phyloP scores from a whole-genome alignment of 64 coral and sea anemone species.

The Acropora yongei region DNA sequence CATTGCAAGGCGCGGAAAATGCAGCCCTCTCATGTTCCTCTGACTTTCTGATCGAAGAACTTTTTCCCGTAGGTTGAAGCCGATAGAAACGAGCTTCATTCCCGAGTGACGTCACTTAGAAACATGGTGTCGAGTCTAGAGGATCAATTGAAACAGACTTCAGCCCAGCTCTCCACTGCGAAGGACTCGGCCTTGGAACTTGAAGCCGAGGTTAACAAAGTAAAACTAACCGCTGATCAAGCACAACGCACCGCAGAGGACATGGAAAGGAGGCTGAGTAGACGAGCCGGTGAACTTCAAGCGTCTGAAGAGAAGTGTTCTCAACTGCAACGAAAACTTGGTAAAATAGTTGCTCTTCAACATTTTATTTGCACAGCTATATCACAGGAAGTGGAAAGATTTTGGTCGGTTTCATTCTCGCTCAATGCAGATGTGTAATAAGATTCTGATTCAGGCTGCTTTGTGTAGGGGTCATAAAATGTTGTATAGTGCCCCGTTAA shows the following conservation, averaged over 20 bases:
- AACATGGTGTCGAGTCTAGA: slow-evolving; percentile 88
- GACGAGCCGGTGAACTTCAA: slow-evolving; percentile 80
- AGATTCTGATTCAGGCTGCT: no score
- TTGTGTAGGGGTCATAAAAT: no score
- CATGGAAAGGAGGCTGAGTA: slow-evolving; percentile 76
- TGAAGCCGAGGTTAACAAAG: slow-evolving; percentile 88
- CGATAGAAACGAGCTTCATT: slow-evolving; percentile 82
- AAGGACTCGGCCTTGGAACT: slow-evolving; percentile 82
- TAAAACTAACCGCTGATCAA: slow-evolving; percentile 79
- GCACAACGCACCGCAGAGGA: slow-evolving; percentile 87
- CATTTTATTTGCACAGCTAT: not conserved
- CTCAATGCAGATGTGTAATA: no score
- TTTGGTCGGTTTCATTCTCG: no score
- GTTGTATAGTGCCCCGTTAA: no score
- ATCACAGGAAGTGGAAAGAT: no score
- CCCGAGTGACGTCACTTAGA: slow-evolving; percentile 83
- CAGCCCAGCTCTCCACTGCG: slow-evolving; percentile 73
- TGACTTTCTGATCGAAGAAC: no score
- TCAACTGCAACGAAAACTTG: slow-evolving; percentile 79
- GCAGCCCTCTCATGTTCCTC: no score
- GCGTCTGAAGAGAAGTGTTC: slow-evolving; percentile 78
- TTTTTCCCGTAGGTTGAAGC: slow-evolving; percentile 66
- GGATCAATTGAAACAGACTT: slow-evolving; percentile 88
- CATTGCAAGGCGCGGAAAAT: no score
- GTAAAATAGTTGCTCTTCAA: not conserved